phyloP scores from a whole-genome alignment of 1,140 invertebrate species.

The Drosophila sucinea region DNA sequence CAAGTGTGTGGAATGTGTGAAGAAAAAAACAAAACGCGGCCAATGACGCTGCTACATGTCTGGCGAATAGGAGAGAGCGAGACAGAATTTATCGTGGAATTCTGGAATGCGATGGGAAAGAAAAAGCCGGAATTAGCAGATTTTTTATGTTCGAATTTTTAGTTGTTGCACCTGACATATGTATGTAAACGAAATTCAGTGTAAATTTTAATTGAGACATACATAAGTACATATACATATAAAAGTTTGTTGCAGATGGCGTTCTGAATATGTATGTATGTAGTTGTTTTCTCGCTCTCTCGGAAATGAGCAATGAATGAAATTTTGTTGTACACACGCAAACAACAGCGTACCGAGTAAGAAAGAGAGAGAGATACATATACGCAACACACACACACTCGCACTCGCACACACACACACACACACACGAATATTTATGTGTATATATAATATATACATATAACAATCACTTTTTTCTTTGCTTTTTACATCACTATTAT shows the following conservation, averaged over 20 bases:
- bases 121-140: constrained; percentile 6
- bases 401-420: constrained; percentile 30
- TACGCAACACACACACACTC: constrained; percentile 31
- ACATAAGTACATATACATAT: constrained; percentile 21
- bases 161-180: not conserved
- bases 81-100: constrained; percentile 63
- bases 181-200: not conserved
- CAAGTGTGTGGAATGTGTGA: constrained; percentile 71
- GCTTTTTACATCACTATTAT: not conserved
- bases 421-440: constrained; percentile 2
- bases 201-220: constrained; percentile 15
- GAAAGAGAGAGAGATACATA: constrained; percentile 51
- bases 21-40: constrained; percentile 76
- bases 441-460: not conserved
- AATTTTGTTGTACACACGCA: constrained; percentile 56
- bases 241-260: constrained; percentile 48
- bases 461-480: constrained; percentile 25
- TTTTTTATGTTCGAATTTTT: not conserved
- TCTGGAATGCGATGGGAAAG: constrained; percentile 63
- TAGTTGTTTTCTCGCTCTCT: constrained; percentile 44
- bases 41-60: constrained; percentile 58
- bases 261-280: constrained; percentile 40
- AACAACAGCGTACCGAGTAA: constrained; percentile 22
- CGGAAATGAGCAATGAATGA: constrained; percentile 63
- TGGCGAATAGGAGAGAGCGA: constrained; percentile 50